Conservation (phyloP, 2,113 vertebrate species). For the Mus pahari region DNA sequence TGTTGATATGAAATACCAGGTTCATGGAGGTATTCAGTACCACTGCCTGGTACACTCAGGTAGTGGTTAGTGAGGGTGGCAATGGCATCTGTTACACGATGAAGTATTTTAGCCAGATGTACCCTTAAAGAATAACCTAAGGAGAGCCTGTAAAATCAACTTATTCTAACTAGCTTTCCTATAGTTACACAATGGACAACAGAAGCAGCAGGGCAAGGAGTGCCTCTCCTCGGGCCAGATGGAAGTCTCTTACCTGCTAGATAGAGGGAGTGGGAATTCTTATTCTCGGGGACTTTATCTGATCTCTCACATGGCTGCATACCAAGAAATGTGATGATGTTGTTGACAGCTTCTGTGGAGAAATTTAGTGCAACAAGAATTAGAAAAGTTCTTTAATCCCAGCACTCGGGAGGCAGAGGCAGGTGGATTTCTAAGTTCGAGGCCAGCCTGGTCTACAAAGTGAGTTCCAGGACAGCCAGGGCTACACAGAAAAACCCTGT, state of each 20-base stretch:
- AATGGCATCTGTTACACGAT: not conserved
- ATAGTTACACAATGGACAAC: not conserved
- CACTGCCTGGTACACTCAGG: not conserved
- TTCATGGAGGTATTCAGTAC: slow-evolving; percentile 45
- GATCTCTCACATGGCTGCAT: slow-evolving; percentile 99
- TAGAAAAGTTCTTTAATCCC: slow-evolving; percentile 56
- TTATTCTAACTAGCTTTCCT: slow-evolving; percentile 10
- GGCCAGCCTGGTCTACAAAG: no score
- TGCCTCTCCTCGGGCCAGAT: not conserved
- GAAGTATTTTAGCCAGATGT: not conserved
- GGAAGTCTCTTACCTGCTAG: slow-evolving; percentile 91
- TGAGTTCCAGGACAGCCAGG: no score
- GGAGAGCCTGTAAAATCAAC: not conserved
- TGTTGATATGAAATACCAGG: slow-evolving; percentile 52
- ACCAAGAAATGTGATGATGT: slow-evolving; percentile 97
- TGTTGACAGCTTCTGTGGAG: slow-evolving; percentile 94
- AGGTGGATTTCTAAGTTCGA: no score
- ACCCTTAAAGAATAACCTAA: not conserved
- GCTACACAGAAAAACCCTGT: no score
- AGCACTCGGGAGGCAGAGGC: no score
- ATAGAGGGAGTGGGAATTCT: slow-evolving; percentile 96
- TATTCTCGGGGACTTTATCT: slow-evolving; percentile 98
- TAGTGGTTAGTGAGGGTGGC: not conserved
- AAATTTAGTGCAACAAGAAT: slow-evolving; percentile 9
- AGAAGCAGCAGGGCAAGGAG: not conserved